Evolutionary conservation across 1,140 invertebrate genomes (phyloP).

Genomic region (Theocolax elegans): DNA sequence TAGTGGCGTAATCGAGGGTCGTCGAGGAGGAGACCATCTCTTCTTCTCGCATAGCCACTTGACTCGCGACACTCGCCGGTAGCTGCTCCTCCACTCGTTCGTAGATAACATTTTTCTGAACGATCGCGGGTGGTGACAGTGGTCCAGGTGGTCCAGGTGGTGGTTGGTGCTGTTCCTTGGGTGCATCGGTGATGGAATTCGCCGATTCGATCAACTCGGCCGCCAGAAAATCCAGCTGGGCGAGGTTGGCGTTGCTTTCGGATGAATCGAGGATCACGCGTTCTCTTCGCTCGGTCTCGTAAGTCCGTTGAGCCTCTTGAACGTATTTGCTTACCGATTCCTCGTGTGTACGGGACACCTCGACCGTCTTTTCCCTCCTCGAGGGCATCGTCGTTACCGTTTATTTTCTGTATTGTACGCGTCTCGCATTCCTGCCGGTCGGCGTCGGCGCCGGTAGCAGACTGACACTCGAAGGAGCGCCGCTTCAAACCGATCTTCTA

Average conservation of each 20-base stretch:
- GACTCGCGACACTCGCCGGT: constrained; percentile 27
- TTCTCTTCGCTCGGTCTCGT: constrained; percentile 35
- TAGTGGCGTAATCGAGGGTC: constrained; percentile 19
- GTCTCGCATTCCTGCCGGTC: constrained; percentile 3
- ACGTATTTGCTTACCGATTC: constrained; percentile 43
- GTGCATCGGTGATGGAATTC: not conserved
- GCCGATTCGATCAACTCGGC: constrained; percentile 35
- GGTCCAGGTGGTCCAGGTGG: not conserved
- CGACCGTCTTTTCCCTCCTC: not conserved
- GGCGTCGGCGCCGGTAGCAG: constrained; percentile 32
- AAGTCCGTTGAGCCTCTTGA: constrained; percentile 17
- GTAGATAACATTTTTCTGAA: constrained; percentile 1
- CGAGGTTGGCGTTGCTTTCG: constrained; percentile 34
- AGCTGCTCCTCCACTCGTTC: constrained; percentile 43
- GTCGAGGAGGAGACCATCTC: constrained; percentile 7
- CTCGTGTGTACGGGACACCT: not conserved
- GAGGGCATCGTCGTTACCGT: not conserved
- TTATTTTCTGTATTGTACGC: not conserved
- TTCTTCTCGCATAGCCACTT: not conserved
- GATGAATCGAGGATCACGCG: constrained; percentile 55
- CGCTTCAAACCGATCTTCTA: not conserved
- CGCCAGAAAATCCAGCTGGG: constrained; percentile 23
- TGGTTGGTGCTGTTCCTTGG: not conserved
- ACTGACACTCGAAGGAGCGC: constrained; percentile 17
- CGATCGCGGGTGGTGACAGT: too few relatives aligned